Conservation (phyloP, 2,113 vertebrate species). For the Semnopithecus entellus region DNA sequence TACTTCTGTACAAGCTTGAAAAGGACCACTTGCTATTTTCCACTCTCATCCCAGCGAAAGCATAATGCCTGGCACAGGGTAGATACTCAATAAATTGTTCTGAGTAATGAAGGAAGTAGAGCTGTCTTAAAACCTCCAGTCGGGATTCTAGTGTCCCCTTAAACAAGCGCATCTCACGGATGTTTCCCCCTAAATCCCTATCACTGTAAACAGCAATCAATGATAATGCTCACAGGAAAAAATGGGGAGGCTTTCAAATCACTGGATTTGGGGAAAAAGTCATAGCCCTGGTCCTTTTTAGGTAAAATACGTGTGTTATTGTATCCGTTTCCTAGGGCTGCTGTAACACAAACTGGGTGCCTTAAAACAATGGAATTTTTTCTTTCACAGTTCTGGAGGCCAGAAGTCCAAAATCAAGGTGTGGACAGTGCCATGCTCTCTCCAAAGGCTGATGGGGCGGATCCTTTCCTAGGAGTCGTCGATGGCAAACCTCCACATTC, state of each 20-base stretch:
- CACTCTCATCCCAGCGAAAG: fast-evolving
- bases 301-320: not conserved
- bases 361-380: too few relatives aligned
- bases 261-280: fast-evolving
- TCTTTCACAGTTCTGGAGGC: not conserved
- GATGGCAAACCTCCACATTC: not conserved
- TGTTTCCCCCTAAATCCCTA: too few relatives aligned
- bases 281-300: not conserved
- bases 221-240: not conserved
- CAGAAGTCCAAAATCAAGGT: not conserved
- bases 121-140: not conserved
- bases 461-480: too few relatives aligned
- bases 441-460: fast-evolving
- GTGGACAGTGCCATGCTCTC: fast-evolving
- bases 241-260: not conserved
- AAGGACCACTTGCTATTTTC: fast-evolving
- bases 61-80: fast-evolving
- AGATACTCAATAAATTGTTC: not conserved
- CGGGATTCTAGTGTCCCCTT: not conserved
- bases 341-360: fast-evolving
- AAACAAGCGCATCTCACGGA: too few relatives aligned
- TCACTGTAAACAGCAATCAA: fast-evolving
- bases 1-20: not conserved
- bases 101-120: too few relatives aligned
- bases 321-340: not conserved